These are phyloP conservation scores for Cheilosia variabilis DNA, from an alignment of 2,888 invertebrate species.

Conservation along the genomic window DNA sequence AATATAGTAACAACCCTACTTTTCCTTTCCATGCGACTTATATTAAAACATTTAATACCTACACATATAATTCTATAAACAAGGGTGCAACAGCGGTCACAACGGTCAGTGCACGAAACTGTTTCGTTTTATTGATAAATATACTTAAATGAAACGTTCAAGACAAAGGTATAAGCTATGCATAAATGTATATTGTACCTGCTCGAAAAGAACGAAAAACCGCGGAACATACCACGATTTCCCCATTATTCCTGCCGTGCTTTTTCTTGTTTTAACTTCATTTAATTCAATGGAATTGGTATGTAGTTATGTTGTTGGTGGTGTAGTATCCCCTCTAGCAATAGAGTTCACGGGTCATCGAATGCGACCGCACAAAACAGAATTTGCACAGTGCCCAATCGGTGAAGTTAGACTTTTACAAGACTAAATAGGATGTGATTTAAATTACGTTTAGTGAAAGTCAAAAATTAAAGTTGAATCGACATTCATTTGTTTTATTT, in stretches of 20 bases:
- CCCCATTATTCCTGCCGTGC: constrained; percentile 9
- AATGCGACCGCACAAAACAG: constrained; percentile 63
- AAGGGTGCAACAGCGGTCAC: constrained; percentile 59
- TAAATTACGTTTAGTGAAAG: not conserved
- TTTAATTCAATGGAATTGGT: constrained; percentile 16
- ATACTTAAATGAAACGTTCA: constrained; percentile 18
- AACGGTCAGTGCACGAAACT: constrained; percentile 60
- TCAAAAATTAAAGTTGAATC: not conserved
- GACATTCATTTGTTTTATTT: not conserved
- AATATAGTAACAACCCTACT: not conserved
- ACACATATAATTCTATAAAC: constrained; percentile 21
- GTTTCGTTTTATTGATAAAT: constrained; percentile 28
- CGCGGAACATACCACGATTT: constrained; percentile 11
- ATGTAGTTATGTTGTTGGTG: constrained; percentile 18
- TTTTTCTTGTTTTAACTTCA: constrained; percentile 4
- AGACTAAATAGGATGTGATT: constrained; percentile 18
- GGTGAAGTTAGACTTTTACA: constrained; percentile 57
- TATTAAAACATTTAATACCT: not conserved
- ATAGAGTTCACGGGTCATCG: constrained; percentile 68
- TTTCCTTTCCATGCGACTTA: not conserved
- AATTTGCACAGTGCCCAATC: constrained; percentile 63
- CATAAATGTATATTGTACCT: not conserved
- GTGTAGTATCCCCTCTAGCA: constrained; percentile 25
- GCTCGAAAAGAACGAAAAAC: not conserved
- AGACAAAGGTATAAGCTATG: not conserved